Evolutionary conservation across 30 jellyfish, hydroid and myxozoan species (phyloP), one percentile per base, ranked within the genome.

Genomic region (Aurelia sp.): DNA sequence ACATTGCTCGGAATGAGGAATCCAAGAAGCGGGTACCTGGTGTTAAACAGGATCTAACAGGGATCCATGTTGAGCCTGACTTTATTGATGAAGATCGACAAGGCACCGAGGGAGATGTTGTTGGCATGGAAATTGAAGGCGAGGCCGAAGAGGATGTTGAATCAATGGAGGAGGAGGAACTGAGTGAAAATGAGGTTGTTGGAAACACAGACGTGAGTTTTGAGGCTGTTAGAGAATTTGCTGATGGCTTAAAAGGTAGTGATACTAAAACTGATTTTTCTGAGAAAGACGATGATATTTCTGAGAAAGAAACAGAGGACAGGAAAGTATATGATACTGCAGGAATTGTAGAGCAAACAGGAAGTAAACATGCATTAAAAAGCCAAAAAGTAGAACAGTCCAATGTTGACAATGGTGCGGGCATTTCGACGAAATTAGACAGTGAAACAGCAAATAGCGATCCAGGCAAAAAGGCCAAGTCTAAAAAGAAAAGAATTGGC

Each of bases 21-120:
- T 21, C 52, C 2, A 66, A 67, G 75, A 78, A 67, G 27, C 31
- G 31, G 64, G 75, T 50, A 24, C 63, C 40, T 6, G 87, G 86
- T 20, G 93, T 89, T 17, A 89, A 63, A 76, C 97, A 89, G 59
- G 91, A 89, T 64, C 76, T 80, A n/a, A 63, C 75, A 17, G 88
- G 77, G 52, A 8, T 89, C 13, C 55, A 31, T 27, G 97, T 89
- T 15, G 90, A 76, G 62, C 93, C 93, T 3, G 93, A 89, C 6
- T 89, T 89, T 72, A 55, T 68, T 22, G 95, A 86, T 33, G 89
- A 75, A 50, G 95, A 60, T 33, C 38, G 5, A 40, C 89, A 57
- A 24, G 83, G 74, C 12, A 81, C 21, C 35, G 57, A 19, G 27
- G 88, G 21, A 17, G 94, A 61, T 27, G 84, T 15, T 13, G 81